Conservation (phyloP, 53 echinoderm and acorn worm species). For the Holothuria leucospilota region DNA sequence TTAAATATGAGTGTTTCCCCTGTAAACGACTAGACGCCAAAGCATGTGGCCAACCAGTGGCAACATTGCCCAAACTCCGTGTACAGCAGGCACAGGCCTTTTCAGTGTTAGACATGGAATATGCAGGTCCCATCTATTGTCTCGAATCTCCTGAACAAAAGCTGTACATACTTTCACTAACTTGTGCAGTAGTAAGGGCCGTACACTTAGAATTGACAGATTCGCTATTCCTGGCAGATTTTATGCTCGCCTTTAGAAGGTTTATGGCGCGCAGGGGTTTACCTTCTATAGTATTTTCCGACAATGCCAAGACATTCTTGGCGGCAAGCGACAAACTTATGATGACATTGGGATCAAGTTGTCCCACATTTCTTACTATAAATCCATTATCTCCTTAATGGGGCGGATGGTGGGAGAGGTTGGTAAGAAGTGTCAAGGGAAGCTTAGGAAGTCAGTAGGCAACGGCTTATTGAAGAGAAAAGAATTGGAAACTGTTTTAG, state of each 20-base stretch:
- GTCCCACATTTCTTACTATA: slow-evolving; percentile 8
- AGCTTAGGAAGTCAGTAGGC: not conserved
- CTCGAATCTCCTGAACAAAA: not conserved
- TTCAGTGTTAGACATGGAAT: slow-evolving; percentile 4
- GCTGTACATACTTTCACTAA: slow-evolving; percentile 13
- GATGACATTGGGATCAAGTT: not conserved
- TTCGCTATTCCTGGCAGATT: slow-evolving; percentile 13
- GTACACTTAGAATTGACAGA: slow-evolving; percentile 37
- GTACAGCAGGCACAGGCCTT: not conserved
- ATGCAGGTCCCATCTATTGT: not conserved
- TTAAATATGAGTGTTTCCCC: slow-evolving; percentile 2
- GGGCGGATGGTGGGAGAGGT: slow-evolving; percentile 43
- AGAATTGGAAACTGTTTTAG: slow-evolving; percentile 11
- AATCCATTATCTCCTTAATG: slow-evolving; percentile 9
- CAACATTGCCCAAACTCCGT: not conserved
- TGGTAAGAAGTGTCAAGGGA: slow-evolving; percentile 27
- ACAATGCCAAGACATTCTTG: slow-evolving; percentile 40
- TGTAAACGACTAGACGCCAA: not conserved
- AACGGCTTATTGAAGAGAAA: slow-evolving; percentile 14
- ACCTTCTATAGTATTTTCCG: slow-evolving; percentile 17
- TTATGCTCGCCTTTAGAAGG: slow-evolving; percentile 10
- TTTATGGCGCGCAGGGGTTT: slow-evolving; percentile 21
- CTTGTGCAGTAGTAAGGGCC: slow-evolving; percentile 39
- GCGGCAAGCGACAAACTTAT: not conserved
- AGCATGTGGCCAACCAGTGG: not conserved